Evolutionary conservation across 1,140 invertebrate species (phyloP).

Genomic region (Tetragnatha versicolor): DNA sequence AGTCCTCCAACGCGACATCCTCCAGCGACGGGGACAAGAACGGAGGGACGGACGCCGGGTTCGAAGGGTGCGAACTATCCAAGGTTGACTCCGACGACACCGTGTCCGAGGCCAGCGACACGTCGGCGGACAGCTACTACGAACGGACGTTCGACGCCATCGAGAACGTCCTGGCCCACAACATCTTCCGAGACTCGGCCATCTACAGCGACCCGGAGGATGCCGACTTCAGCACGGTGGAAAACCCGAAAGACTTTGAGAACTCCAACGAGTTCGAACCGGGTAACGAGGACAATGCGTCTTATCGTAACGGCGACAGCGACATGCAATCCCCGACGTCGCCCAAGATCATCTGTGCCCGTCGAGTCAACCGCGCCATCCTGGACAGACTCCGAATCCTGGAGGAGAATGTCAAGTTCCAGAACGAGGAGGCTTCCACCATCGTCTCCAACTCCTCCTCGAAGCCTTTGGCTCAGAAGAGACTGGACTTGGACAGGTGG

Average conservation of each 20-base stretch:
- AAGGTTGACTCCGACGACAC: conserved; percentile 55
- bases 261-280: background rate
- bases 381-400: conserved; percentile 60
- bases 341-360: conserved; percentile 48
- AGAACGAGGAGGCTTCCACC: conserved; percentile 50
- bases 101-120: conserved; percentile 60
- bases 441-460: conserved; percentile 57
- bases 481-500: conserved; percentile 60
- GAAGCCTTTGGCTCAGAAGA: conserved; percentile 56
- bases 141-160: conserved; percentile 79
- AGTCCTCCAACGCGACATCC: conserved; percentile 65
- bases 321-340: conserved; percentile 57
- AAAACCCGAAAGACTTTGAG: conserved; percentile 31
- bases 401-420: conserved; percentile 58
- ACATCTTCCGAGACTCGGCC: conserved; percentile 79
- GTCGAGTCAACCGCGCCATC: conserved; percentile 56
- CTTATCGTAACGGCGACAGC: conserved; percentile 60
- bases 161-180: conserved; percentile 71
- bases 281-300: background rate
- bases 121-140: conserved; percentile 73
- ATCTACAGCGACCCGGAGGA: conserved; percentile 81
- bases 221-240: conserved; percentile 55
- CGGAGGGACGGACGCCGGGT: conserved; percentile 46
- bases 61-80: conserved; percentile 56
- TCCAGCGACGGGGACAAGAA: conserved; percentile 63